A percentile compares a stretch with the other conserved stretches of the same genome.
phyloP scores from a whole-genome alignment of 2,888 invertebrate genomes.

The Stratiomys singularior region DNA sequence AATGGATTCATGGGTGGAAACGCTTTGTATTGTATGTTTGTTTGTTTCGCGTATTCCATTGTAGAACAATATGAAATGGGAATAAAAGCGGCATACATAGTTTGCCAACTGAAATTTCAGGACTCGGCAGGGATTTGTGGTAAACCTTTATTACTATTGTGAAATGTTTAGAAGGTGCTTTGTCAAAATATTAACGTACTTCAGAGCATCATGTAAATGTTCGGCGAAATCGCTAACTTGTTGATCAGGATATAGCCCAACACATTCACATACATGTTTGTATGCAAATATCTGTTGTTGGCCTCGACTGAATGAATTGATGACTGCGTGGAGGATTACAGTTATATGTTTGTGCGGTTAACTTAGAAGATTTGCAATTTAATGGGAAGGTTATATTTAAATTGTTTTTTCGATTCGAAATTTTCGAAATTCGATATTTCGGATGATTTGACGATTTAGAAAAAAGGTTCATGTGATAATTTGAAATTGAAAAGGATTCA shows the following conservation, averaged over 20 bases:
- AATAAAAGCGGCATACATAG: background rate
- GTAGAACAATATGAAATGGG: background rate
- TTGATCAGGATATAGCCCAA: constrained; percentile 17
- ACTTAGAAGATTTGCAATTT: too few relatives aligned
- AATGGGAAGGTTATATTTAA: too few relatives aligned
- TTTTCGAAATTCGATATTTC: too few relatives aligned
- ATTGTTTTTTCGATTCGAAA: too few relatives aligned
- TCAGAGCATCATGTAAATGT: background rate
- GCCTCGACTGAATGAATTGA: too few relatives aligned
- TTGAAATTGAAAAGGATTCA: too few relatives aligned
- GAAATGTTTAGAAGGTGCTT: constrained; percentile 27
- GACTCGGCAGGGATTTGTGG: constrained; percentile 35
- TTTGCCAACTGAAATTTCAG: constrained; percentile 13
- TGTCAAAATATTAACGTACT: background rate
- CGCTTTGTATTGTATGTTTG: background rate
- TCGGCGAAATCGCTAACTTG: constrained; percentile 14
- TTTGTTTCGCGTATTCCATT: constrained; percentile 5
- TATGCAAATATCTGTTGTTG: too few relatives aligned
- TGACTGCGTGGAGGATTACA: too few relatives aligned
- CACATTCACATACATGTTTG: background rate
- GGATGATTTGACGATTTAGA: too few relatives aligned
- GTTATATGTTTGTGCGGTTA: too few relatives aligned
- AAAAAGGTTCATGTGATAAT: too few relatives aligned
- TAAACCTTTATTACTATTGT: constrained; percentile 41
- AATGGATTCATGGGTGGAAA: background rate